Percentiles rank a stretch among this genome's conserved stretches.
phyloP scores from a whole-genome alignment of 2,797 vertebrate species.

The Squalus acanthias region DNA sequence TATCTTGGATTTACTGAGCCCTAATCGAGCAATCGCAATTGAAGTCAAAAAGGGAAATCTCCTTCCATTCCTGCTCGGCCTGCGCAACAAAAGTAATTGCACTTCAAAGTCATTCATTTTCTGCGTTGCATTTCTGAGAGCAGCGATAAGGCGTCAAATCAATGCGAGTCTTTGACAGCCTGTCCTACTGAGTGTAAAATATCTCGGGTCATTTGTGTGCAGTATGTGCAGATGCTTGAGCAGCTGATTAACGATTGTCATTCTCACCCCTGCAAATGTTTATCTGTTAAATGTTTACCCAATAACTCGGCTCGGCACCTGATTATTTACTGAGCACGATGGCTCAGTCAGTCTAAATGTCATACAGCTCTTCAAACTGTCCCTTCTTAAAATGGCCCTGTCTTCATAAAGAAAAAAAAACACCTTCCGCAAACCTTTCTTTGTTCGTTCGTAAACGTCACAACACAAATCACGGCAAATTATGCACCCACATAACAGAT shows the following conservation, averaged over 20 bases:
- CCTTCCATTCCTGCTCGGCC: neutral
- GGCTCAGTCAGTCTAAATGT: slow-evolving; percentile 2
- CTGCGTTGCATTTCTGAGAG: neutral
- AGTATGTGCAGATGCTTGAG: neutral
- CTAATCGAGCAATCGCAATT: neutral
- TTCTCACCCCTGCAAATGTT: neutral
- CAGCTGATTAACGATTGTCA: neutral
- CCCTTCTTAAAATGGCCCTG: neutral
- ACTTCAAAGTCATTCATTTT: neutral
- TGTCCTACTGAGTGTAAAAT: neutral
- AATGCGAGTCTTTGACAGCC: neutral
- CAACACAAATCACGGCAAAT: neutral
- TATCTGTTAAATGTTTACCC: neutral
- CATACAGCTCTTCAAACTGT: neutral
- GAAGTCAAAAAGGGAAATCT: neutral
- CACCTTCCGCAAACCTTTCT: neutral
- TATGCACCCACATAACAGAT: neutral
- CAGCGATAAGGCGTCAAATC: neutral
- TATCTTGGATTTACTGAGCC: neutral
- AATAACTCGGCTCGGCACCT: neutral
- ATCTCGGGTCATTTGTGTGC: neutral
- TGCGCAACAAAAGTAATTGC: neutral
- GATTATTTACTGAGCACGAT: neutral
- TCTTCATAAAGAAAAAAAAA: neutral
- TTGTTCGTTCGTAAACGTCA: neutral